These are phyloP conservation scores for Rhabdomys dilectus DNA, from an alignment of 2,113 vertebrate species.

Conservation along the genomic window DNA sequence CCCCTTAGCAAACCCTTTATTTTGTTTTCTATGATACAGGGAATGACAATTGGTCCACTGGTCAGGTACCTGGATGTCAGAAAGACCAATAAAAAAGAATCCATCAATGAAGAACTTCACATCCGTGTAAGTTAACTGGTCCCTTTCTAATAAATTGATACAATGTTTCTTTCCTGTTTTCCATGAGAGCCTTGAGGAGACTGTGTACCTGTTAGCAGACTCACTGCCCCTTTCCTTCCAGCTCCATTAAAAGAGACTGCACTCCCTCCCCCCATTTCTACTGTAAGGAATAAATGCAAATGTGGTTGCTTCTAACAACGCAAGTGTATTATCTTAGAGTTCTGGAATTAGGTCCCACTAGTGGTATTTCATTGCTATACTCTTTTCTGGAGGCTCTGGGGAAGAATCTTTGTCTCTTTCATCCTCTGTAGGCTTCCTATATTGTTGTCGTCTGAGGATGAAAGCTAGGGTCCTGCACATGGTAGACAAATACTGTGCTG, in stretches of 20 bases:
- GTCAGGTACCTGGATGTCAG: constrained; percentile 95
- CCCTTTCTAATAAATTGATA: not conserved
- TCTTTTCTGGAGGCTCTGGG: not conserved
- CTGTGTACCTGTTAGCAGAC: not conserved
- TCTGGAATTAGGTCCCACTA: not conserved
- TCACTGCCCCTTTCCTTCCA: not conserved
- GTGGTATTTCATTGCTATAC: rapidly evolving
- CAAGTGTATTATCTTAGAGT: not conserved
- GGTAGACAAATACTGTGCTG: not conserved
- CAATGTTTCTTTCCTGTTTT: not conserved
- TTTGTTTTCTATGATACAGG: constrained; percentile 87
- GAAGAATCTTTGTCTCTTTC: not conserved
- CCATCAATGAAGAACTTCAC: constrained; percentile 96
- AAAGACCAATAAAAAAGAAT: constrained; percentile 94
- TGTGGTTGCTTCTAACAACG: not conserved
- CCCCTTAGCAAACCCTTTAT: not conserved
- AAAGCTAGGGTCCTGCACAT: not conserved
- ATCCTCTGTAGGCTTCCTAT: not conserved
- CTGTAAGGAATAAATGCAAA: not conserved
- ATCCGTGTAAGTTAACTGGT: constrained; percentile 88
- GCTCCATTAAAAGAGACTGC: too few relatives aligned
- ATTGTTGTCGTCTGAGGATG: not conserved
- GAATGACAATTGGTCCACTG: constrained; percentile 96
- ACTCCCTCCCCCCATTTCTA: not conserved
- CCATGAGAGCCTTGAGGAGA: not conserved